Percentiles rank a stretch among this genome's conserved stretches.
Evolutionary conservation across 2,888 invertebrate species (phyloP).

Genomic region (Emmelina monodactyla): DNA sequence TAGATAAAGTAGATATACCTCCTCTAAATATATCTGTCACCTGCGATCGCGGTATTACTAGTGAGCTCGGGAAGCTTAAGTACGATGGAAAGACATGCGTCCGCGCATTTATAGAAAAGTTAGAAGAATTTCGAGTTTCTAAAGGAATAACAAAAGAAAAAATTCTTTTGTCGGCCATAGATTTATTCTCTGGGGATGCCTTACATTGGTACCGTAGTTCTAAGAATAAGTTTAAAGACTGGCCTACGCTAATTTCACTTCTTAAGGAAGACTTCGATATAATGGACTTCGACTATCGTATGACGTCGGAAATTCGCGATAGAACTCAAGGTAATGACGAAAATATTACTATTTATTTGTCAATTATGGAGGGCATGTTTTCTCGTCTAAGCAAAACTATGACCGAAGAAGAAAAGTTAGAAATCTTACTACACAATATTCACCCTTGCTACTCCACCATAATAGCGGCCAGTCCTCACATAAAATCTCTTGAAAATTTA

Average conservation of each 20-base stretch:
- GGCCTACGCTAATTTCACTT: not conserved
- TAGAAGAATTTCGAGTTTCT: not conserved
- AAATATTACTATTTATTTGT: conserved; percentile 12
- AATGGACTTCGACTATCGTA: conserved; percentile 4
- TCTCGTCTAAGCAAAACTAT: conserved; percentile 12
- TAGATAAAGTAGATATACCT: not conserved
- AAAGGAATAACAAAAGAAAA: not conserved
- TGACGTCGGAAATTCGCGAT: conserved; percentile 2
- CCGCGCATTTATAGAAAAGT: conserved; percentile 2
- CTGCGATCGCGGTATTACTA: conserved; percentile 4
- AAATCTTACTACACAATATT: conserved; percentile 18
- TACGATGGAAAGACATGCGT: conserved; percentile 5
- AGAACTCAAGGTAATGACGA: conserved; percentile 7
- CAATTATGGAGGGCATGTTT: conserved; percentile 18
- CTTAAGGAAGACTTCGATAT: not conserved
- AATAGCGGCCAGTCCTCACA: conserved; percentile 6
- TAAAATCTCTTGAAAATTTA: conserved; percentile 5
- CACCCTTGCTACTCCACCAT: conserved; percentile 15
- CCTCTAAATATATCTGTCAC: conserved; percentile 1
- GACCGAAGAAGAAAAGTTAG: conserved; percentile 15
- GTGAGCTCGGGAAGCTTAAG: conserved; percentile 7
- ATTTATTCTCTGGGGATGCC: not conserved
- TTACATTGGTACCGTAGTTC: not conserved
- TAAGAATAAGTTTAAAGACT: not conserved
- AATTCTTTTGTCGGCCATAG: not conserved